A percentile compares a stretch with the other conserved stretches of the same genome.
These are phyloP conservation scores for Cecidostiba fungosa DNA, from an alignment of 2,888 invertebrate genomes.

Conservation along the genomic window DNA sequence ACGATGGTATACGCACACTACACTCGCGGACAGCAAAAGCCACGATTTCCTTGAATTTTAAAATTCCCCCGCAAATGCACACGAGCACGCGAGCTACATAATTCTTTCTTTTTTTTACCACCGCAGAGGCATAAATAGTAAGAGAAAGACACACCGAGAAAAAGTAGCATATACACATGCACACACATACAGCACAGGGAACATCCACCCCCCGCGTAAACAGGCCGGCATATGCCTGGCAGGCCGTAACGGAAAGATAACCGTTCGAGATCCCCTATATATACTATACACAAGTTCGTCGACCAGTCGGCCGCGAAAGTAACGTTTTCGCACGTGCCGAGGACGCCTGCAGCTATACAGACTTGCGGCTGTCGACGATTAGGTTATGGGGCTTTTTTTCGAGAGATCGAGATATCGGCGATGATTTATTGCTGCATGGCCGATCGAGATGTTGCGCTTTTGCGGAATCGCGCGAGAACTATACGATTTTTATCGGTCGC, in stretches of 20 bases:
- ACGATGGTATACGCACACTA: background rate
- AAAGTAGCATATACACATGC: conserved; percentile 37
- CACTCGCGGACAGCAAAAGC: background rate
- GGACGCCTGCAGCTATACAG: background rate
- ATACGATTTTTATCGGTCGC: conserved; percentile 37
- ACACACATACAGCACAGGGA: background rate
- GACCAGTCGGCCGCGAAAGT: conserved; percentile 23
- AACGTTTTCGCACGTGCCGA: conserved; percentile 52
- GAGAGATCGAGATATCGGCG: conserved; percentile 43
- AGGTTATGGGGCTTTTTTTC: conserved; percentile 6
- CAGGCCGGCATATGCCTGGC: conserved; percentile 76
- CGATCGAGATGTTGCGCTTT: conserved; percentile 47
- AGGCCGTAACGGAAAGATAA: conserved; percentile 79
- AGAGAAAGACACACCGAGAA: background rate
- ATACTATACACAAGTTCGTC: background rate
- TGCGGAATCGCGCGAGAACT: conserved; percentile 24
- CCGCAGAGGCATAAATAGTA: conserved; percentile 20
- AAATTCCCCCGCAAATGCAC: background rate
- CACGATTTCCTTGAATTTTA: conserved; percentile 9
- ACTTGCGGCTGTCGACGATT: conserved; percentile 49
- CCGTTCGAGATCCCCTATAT: conserved; percentile 58
- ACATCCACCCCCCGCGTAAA: conserved; percentile 53
- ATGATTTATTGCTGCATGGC: conserved; percentile 56
- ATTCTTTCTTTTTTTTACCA: conserved; percentile 67
- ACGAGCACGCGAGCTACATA: conserved; percentile 71